phyloP scores from a whole-genome alignment of 2,113 vertebrate genomes.

The Oryzias curvinotus region DNA sequence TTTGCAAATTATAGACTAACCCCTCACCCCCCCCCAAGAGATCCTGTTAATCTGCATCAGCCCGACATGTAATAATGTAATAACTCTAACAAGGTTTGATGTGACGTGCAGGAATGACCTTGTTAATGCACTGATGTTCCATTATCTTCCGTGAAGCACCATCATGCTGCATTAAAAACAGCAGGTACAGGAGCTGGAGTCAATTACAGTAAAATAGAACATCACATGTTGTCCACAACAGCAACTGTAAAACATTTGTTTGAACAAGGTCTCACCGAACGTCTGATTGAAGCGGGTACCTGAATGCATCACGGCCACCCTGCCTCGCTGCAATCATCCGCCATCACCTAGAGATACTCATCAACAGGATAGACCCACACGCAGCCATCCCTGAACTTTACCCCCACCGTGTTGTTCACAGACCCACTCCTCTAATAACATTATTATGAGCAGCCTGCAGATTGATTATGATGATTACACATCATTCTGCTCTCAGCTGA shows the following conservation, averaged over 20 bases:
- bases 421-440: conserved; percentile 54
- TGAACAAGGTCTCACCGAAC: conserved; percentile 43
- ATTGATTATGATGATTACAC: conserved; percentile 60
- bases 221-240: conserved; percentile 41
- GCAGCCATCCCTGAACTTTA: conserved; percentile 23
- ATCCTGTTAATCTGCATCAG: conserved; percentile 26
- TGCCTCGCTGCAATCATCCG: conserved; percentile 54
- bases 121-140: conserved; percentile 27
- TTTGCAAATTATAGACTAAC: conserved; percentile 15
- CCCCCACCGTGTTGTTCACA: conserved; percentile 25
- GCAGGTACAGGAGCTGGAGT: conserved; percentile 32
- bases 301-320: conserved; percentile 48
- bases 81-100: conserved; percentile 16
- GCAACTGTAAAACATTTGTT: conserved; percentile 62
- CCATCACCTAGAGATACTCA: conserved; percentile 58
- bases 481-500: conserved; percentile 46
- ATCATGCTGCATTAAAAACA: conserved; percentile 51
- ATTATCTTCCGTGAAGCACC: conserved; percentile 58
- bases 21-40: not conserved
- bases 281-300: conserved; percentile 38
- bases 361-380: conserved; percentile 44
- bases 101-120: conserved; percentile 7
- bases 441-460: conserved; percentile 55
- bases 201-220: conserved; percentile 44
- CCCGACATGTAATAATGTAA: conserved; percentile 19